These are phyloP conservation scores for Eupithecia exiguata DNA, from an alignment of 2,888 invertebrate species.

Conservation along the genomic window DNA sequence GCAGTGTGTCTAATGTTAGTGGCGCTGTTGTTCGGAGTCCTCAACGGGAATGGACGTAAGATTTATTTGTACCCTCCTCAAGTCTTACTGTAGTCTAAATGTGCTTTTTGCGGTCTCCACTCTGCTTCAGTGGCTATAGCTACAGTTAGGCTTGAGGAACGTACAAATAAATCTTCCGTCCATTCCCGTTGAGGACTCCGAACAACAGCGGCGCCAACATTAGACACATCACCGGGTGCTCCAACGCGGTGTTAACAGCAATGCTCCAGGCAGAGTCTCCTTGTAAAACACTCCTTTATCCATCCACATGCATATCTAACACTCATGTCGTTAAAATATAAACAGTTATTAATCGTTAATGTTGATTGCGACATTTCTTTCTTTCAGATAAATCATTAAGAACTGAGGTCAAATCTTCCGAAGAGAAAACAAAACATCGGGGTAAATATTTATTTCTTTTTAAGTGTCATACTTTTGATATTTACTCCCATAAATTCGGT, in stretches of 20 bases:
- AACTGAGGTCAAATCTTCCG: not conserved
- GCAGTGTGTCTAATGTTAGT: not conserved
- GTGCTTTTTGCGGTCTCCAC: no score
- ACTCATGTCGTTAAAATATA: no score
- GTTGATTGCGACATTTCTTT: not conserved
- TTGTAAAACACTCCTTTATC: no score
- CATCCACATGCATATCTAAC: no score
- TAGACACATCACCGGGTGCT: not conserved
- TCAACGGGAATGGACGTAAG: not conserved
- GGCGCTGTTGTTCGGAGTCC: not conserved
- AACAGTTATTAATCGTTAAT: no score
- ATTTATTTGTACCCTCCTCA: no score
- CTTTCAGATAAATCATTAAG: slow-evolving; percentile 4
- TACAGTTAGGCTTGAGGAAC: no score
- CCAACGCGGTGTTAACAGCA: not conserved
- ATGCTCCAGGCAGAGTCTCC: not conserved
- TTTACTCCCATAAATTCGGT: no score
- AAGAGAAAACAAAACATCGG: not conserved
- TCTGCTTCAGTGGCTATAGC: not conserved
- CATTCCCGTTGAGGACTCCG: not conserved
- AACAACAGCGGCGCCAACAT: not conserved
- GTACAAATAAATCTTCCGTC: slow-evolving; percentile 1
- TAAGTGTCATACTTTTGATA: no score
- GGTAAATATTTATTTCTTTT: not conserved
- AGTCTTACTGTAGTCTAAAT: no score